Percentiles rank a stretch among this genome's conserved stretches.
Conservation (phyloP, 2,113 vertebrate genomes). For the Leucopternis melanops region DNA sequence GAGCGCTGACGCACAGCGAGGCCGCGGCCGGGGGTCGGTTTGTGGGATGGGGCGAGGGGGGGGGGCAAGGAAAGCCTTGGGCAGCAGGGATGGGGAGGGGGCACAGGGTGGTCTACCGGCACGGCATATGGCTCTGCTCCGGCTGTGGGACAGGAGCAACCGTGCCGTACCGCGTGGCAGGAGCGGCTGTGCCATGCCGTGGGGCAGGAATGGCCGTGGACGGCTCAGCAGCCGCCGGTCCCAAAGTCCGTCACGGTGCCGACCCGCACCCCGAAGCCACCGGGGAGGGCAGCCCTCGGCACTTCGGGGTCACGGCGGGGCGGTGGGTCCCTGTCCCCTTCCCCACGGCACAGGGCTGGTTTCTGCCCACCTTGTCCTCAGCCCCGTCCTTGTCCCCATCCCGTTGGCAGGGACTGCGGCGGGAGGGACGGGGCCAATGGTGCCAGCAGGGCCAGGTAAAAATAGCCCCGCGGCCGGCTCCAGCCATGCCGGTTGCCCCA, state of each 20-base stretch:
- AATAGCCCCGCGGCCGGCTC: neutral
- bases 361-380: neutral
- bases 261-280: neutral
- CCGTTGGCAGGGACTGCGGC: neutral
- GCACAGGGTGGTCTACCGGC: neutral
- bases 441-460: neutral
- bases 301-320: neutral
- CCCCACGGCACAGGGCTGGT: neutral
- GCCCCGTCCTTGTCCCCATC: too few species aligned
- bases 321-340: neutral
- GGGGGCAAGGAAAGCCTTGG: neutral
- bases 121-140: neutral
- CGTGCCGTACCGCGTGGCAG: neutral
- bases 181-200: too few species aligned
- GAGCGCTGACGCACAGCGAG: too few species aligned
- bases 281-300: neutral
- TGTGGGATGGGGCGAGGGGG: too few species aligned
- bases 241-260: rapidly evolving
- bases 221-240: neutral
- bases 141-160: neutral
- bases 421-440: neutral
- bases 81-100: neutral
- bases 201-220: neutral
- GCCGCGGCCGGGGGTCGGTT: too few species aligned
- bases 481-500: rapidly evolving